Evolutionary conservation across 2,888 invertebrate genomes (phyloP).

Genomic region (Laothoe populi): DNA sequence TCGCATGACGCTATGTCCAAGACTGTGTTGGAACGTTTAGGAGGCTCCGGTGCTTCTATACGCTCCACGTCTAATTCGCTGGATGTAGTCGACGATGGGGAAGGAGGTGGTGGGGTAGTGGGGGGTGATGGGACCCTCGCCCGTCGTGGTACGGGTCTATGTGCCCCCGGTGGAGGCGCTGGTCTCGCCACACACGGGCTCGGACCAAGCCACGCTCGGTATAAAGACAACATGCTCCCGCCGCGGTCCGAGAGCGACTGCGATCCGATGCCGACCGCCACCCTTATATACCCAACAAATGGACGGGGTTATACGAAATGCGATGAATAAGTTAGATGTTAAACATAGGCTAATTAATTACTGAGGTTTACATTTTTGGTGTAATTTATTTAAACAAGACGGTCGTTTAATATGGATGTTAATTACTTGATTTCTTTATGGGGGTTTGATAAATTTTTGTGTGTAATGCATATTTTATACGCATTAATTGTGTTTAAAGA

Average conservation of each 20-base stretch:
- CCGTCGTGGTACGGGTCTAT: slow-evolving; percentile 72
- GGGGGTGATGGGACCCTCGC: slow-evolving; percentile 68
- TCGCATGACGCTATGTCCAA: slow-evolving; percentile 96
- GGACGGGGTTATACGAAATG: slow-evolving; percentile 27
- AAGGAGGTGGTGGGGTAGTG: slow-evolving; percentile 62
- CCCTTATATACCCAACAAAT: slow-evolving; percentile 17
- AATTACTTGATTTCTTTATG: background rate
- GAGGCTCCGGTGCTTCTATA: slow-evolving; percentile 63
- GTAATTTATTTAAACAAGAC: slow-evolving; percentile 5
- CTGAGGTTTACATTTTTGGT: slow-evolving; percentile 8
- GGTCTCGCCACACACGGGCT: slow-evolving; percentile 76
- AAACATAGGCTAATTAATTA: slow-evolving; percentile 8
- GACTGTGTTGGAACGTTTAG: slow-evolving; percentile 79
- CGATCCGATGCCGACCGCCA: slow-evolving; percentile 39
- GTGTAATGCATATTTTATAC: too few relatives aligned
- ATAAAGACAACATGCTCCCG: slow-evolving; percentile 75
- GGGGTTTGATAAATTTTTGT: background rate
- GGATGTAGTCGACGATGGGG: slow-evolving; percentile 72
- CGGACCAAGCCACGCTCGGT: slow-evolving; percentile 82
- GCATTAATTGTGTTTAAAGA: too few relatives aligned
- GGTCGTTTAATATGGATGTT: background rate
- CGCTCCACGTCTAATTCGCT: slow-evolving; percentile 77
- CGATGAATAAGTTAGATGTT: slow-evolving; percentile 21
- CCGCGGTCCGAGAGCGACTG: slow-evolving; percentile 52
- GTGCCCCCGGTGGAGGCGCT: slow-evolving; percentile 78